Evolutionary conservation across 1,140 invertebrate genomes (phyloP).

Genomic region (Drosophila nannoptera): DNA sequence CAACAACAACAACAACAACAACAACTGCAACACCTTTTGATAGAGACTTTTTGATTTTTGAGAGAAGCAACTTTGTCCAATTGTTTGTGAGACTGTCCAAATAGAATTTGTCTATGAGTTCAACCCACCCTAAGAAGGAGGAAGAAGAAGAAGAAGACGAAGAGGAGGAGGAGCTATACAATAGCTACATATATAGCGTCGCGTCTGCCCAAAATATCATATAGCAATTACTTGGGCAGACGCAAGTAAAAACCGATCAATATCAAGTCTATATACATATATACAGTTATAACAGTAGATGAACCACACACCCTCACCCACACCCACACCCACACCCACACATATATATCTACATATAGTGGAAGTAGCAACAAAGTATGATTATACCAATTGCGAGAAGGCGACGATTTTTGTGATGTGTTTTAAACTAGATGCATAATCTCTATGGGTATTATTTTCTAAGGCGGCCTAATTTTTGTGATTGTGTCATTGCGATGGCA

Average conservation of each 20-base stretch:
- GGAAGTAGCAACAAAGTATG: constrained; percentile 36
- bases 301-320: constrained; percentile 9
- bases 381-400: constrained; percentile 12
- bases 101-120: constrained; percentile 25
- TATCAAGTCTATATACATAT: constrained; percentile 7
- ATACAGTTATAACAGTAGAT: constrained; percentile 13
- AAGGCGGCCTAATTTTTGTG: constrained; percentile 44
- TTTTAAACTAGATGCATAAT: constrained; percentile 51
- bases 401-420: constrained; percentile 44
- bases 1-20: constrained; percentile 33
- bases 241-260: constrained; percentile 1
- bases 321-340: constrained; percentile 10
- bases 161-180: neutral
- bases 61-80: constrained; percentile 16
- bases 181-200: constrained; percentile 11
- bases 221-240: constrained; percentile 19
- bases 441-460: constrained; percentile 71
- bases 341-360: neutral
- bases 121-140: constrained; percentile 4
- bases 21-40: constrained; percentile 36
- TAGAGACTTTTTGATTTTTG: constrained; percentile 33
- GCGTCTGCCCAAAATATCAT: constrained; percentile 41
- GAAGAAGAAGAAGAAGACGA: neutral
- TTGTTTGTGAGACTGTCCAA: constrained; percentile 36
- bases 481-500: constrained; percentile 34